Evolutionary conservation across 2,888 invertebrate species (phyloP).

Genomic region (Petrolisthes manimaculis): DNA sequence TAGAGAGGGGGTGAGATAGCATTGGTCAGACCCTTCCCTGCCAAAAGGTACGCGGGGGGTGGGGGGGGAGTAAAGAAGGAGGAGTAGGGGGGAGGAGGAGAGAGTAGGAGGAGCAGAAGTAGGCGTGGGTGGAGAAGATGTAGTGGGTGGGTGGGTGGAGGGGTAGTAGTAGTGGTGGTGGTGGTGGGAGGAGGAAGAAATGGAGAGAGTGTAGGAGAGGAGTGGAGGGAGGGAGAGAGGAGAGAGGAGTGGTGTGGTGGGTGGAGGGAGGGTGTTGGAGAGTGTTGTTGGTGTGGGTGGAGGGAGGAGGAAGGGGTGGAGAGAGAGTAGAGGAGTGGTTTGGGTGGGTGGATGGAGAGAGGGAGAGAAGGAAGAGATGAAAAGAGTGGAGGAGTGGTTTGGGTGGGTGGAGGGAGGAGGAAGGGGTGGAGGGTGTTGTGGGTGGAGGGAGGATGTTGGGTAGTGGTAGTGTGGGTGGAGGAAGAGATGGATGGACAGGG

Average conservation of each 20-base stretch:
- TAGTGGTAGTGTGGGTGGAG: not conserved
- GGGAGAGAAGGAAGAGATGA: not conserved
- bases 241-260: not conserved
- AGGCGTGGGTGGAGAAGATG: not conserved
- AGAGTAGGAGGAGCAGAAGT: not conserved
- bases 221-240: not conserved
- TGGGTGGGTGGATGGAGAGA: not conserved
- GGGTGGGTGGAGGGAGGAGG: not conserved
- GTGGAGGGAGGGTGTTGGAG: not conserved
- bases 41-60: conserved; percentile 12
- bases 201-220: not conserved
- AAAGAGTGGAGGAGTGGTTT: too few species aligned
- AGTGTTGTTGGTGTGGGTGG: too few species aligned
- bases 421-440: too few species aligned
- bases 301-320: not conserved
- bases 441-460: too few species aligned
- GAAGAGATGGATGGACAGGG: too few species aligned
- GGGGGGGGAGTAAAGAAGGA: not conserved
- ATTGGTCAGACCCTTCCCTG: conserved; percentile 7
- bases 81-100: not conserved
- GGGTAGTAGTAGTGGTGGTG: not conserved
- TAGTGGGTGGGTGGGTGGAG: conserved; percentile 3
- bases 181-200: not conserved
- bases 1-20: too few species aligned
- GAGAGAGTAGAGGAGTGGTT: not conserved